phyloP scores from a whole-genome alignment of 2,888 invertebrate species.

The Belgica antarctica region DNA sequence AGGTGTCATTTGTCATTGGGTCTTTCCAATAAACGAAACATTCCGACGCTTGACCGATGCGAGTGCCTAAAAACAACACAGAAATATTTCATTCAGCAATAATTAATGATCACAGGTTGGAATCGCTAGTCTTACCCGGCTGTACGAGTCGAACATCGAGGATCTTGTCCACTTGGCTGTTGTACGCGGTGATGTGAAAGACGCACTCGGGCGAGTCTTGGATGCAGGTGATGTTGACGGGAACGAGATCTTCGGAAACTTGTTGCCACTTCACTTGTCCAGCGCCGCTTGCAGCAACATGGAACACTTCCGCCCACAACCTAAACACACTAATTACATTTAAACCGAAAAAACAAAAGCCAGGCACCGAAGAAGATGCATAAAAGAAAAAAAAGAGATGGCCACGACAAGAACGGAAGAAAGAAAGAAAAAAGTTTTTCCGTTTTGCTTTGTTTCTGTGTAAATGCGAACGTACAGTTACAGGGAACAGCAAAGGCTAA shows the following conservation, averaged over 20 bases:
- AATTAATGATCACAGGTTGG: no score
- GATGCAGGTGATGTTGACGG: conserved; percentile 96
- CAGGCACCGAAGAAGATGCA: background rate
- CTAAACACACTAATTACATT: conserved; percentile 60
- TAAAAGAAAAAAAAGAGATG: conserved; percentile 22
- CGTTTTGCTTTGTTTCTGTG: conserved; percentile 12
- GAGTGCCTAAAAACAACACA: conserved; percentile 68
- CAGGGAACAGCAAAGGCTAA: conserved; percentile 18
- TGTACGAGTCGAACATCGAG: conserved; percentile 95
- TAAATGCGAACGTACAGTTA: background rate
- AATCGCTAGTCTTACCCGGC: conserved; percentile 75
- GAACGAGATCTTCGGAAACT: conserved; percentile 96
- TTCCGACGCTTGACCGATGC: conserved; percentile 96
- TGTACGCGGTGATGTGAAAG: conserved; percentile 98
- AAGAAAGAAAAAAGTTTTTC: conserved; percentile 38
- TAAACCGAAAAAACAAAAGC: conserved; percentile 20
- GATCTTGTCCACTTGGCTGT: conserved; percentile 97
- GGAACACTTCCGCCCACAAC: conserved; percentile 98
- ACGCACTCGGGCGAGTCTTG: conserved; percentile 95
- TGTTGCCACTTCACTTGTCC: conserved; percentile 97
- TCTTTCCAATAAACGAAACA: conserved; percentile 99
- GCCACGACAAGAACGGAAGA: conserved; percentile 28
- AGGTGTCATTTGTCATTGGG: conserved; percentile 93
- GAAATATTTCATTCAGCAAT: no score
- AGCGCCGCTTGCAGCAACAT: conserved; percentile 89